These are phyloP conservation scores for Anthoptus insignis DNA, from an alignment of 2,888 invertebrate species.

Conservation along the genomic window DNA sequence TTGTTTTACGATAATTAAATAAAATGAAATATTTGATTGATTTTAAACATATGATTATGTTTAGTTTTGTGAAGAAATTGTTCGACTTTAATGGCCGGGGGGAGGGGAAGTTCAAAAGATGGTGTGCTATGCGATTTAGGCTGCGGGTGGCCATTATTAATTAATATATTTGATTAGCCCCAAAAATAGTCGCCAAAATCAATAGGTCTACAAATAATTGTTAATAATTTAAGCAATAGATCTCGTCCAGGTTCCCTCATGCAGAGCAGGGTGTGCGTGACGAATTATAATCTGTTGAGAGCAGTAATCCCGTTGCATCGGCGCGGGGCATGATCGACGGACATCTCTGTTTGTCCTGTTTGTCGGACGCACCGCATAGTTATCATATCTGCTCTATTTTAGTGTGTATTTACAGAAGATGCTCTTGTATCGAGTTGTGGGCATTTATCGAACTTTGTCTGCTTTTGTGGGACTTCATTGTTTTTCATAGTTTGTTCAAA, in stretches of 20 bases:
- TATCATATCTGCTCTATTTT: constrained; percentile 29
- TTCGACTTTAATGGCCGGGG: too few relatives aligned
- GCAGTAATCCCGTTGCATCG: constrained; percentile 62
- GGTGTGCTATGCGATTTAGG: too few relatives aligned
- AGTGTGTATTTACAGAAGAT: constrained; percentile 13
- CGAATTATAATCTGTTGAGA: constrained; percentile 69
- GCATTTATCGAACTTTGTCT: neutral
- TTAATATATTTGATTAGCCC: too few relatives aligned
- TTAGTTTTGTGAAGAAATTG: too few relatives aligned
- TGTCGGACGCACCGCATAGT: constrained; percentile 51
- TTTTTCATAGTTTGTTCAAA: too few relatives aligned
- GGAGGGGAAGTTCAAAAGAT: too few relatives aligned
- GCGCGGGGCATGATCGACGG: constrained; percentile 57
- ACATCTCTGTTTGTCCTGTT: constrained; percentile 50
- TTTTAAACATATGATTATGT: too few relatives aligned
- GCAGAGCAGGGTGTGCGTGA: constrained; percentile 63
- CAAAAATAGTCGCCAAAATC: too few relatives aligned
- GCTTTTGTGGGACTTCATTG: too few relatives aligned
- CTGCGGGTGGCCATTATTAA: too few relatives aligned
- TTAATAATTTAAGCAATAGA: constrained; percentile 15
- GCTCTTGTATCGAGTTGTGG: neutral
- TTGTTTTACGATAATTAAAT: neutral
- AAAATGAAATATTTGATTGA: neutral
- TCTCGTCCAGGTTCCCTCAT: constrained; percentile 54
- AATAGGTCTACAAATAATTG: too few relatives aligned